Percentiles rank a stretch among this genome's conserved stretches.
phyloP scores from a whole-genome alignment of 92 coral and sea anemone genomes.

The Nematostella vectensis region DNA sequence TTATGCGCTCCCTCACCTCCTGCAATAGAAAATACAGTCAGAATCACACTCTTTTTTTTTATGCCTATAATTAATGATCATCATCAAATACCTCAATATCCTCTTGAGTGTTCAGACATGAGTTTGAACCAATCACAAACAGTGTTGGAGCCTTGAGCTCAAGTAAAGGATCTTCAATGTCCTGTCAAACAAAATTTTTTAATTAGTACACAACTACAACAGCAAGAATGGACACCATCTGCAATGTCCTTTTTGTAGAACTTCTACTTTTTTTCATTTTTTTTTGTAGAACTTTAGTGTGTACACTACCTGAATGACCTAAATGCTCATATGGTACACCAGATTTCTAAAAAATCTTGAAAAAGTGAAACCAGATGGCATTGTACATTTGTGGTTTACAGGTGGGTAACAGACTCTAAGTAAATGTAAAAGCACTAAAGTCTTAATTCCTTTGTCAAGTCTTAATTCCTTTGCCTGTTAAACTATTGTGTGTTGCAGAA shows the following conservation, averaged over 20 bases:
- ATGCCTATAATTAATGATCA: background rate
- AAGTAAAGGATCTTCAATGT: slow-evolving; percentile 81
- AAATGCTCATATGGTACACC: too few relatives aligned
- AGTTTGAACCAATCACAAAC: slow-evolving; percentile 90
- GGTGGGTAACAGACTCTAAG: too few relatives aligned
- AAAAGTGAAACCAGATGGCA: too few relatives aligned
- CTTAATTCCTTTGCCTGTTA: too few relatives aligned
- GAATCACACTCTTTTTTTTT: background rate
- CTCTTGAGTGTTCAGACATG: slow-evolving; percentile 76
- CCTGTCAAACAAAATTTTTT: slow-evolving; percentile 44
- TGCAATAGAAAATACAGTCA: slow-evolving; percentile 2
- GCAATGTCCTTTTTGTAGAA: too few relatives aligned
- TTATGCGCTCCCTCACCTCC: slow-evolving; percentile 86
- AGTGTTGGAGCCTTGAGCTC: slow-evolving; percentile 90
- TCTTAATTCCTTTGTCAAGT: too few relatives aligned
- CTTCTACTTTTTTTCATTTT: slow-evolving; percentile 3
- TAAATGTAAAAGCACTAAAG: too few relatives aligned
- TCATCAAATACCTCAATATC: slow-evolving; percentile 73
- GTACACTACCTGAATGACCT: too few relatives aligned
- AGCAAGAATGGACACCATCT: background rate
- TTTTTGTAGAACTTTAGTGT: background rate
- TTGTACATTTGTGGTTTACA: too few relatives aligned
- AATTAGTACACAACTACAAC: too few relatives aligned
- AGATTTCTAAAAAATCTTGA: too few relatives aligned
- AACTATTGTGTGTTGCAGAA: too few relatives aligned